Evolutionary conservation across 1,140 invertebrate genomes (phyloP), one percentile per base, ranked within the genome.

Genomic region (Anastrepha ludens): DNA sequence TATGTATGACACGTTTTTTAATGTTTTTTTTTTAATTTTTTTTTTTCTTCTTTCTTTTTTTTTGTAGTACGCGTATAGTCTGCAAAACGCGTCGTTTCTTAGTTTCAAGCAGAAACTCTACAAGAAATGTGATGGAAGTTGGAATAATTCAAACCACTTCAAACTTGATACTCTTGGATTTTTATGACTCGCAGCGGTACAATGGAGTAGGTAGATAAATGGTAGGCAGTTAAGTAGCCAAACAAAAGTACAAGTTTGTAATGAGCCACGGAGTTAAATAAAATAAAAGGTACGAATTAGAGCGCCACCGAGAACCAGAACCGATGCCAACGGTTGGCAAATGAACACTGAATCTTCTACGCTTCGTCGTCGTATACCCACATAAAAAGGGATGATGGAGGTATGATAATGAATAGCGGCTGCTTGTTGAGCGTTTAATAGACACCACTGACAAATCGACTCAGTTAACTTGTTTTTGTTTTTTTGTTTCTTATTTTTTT

Each of bases 281-380:
- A 47, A n/a, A 58, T 29, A 55, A 55, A 11, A 55, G 50, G 6
- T 8, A 55, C 41, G 39, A 74, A 15, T 58, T 29, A 81, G 47
- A 81, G 74, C 74, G 74, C 74, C 74, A 81, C 74, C 47, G 74
- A 81, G 47, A 81, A 81, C 47, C 74, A 81, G 74, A 81, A 81
- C 74, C 74, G 74, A 81, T 20, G 47, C 74, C 74, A 81, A 81
- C 74, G 74, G 74, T 81, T 81, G 74, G 74, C 74, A 81, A 81
- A 81, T 81, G 74, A 81, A 81, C 74, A 81, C 74, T 81, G 74
- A 81, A 55, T 20, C n/a, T 55, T 81, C 47, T 55, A 55, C 74
- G 74, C n/a, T 81, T 81, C 50, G 74, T 29, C n/a, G 74, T 50
- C 74, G 74, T 11, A 58, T 47, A 81, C 47, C 47, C 74, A 81